Conservation (phyloP, 2,113 vertebrate genomes). For the Dicaeum eximium region DNA sequence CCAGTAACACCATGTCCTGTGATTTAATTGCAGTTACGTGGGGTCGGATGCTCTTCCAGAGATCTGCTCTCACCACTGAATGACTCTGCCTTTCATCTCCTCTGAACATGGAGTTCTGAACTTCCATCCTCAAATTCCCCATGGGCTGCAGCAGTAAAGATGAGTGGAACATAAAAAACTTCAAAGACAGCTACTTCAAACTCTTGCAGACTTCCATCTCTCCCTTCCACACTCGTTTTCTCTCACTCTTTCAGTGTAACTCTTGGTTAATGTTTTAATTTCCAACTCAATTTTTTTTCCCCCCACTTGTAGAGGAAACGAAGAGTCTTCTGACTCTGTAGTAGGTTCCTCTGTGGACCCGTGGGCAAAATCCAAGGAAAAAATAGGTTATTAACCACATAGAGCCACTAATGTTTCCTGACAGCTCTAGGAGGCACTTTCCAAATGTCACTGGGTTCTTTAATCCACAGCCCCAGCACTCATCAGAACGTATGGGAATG, state of each 20-base stretch:
- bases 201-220: neutral
- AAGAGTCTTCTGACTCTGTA: neutral
- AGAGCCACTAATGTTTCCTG: neutral
- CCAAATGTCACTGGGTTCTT: neutral
- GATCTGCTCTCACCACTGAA: neutral
- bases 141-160: neutral
- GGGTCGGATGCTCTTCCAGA: neutral
- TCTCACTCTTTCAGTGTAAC: neutral
- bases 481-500: neutral
- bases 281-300: neutral
- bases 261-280: neutral
- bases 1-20: neutral
- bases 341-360: neutral
- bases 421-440: neutral
- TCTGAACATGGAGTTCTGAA: neutral
- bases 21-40: neutral
- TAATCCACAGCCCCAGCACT: neutral
- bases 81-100: constrained; percentile 39
- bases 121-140: neutral
- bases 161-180: neutral
- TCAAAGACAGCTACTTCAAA: neutral
- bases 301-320: neutral
- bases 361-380: neutral
- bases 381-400: neutral
- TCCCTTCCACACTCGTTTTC: neutral